A percentile compares a stretch with the other conserved stretches of the same genome.
Evolutionary conservation across 92 coral and sea anemone genomes (phyloP).

Genomic region (Desmophyllum pertusum): DNA sequence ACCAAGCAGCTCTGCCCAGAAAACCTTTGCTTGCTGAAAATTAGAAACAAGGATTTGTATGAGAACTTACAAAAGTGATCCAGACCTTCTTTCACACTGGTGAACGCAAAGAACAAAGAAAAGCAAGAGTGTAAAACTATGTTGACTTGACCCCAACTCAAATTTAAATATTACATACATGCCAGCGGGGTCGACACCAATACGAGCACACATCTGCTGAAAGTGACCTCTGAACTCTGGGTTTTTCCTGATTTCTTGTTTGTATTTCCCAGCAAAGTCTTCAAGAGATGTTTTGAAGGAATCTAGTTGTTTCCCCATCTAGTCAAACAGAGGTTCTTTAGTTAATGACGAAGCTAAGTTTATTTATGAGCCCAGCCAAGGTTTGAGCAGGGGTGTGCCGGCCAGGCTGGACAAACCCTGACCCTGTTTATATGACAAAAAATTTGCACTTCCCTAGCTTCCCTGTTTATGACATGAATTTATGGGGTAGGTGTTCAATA

Average conservation of each 20-base stretch:
- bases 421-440: no score
- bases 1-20: slow-evolving; percentile 99
- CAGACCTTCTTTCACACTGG: not conserved
- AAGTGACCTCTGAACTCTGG: slow-evolving; percentile 99
- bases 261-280: slow-evolving; percentile 96
- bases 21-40: slow-evolving; percentile 95
- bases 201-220: slow-evolving; percentile 99
- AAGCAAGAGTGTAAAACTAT: not conserved
- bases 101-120: not conserved
- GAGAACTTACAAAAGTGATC: not conserved
- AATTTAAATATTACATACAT: slow-evolving; percentile 61
- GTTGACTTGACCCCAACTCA: not conserved
- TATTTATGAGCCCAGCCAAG: no score
- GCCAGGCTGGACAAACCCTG: no score
- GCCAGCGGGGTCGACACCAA: slow-evolving; percentile 99
- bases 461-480: no score
- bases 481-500: no score
- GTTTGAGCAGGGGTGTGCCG: no score
- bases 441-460: no score
- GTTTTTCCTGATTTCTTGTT: slow-evolving; percentile 90
- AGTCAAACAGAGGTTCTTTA: not conserved
- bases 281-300: slow-evolving; percentile 95
- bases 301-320: slow-evolving; percentile 98
- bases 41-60: not conserved
- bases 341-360: no score